Evolutionary conservation across 2,113 vertebrate genomes (phyloP), one percentile per base, ranked within the genome.

Genomic region (Neogobius melanostomus): DNA sequence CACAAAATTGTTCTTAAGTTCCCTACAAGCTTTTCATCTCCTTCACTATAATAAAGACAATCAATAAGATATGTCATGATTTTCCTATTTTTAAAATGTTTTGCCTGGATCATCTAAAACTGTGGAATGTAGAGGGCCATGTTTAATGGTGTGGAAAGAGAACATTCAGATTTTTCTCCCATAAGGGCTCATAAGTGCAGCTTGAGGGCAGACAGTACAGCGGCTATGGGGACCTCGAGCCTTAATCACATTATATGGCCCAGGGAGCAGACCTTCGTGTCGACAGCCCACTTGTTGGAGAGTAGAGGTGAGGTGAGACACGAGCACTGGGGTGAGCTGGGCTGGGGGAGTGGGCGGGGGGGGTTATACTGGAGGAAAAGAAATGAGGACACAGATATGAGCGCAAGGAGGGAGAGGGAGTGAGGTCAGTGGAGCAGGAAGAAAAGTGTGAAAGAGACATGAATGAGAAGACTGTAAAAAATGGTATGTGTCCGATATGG

Each of bases 221-320:
- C n/a, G 71, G 85, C 81, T 66, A 75, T 72, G 63, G 81, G 66
- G 48, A 52, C 77, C 16, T 28, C 21, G 9, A 74, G 78, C 70
- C 82, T 85, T 85, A 82, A 90, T 83, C 77, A 82, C 81, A 83
- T 83, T 66, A 87, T 70, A 82, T 82, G 86, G 89, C 74, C 82
- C 78, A 84, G 72, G 82, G 85, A 85, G 77, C 79, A 82, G 73
- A 66, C 70, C 82, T 76, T 36, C 71, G 10, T 89, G 84, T 86
- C 80, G 76, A 74, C 72, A 72, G 70, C 68, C 74, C 21, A 53
- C 72, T 69, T 61, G 82, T 83, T 36, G 78, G 28, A 75, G 71
- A 84, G 76, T 60, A 76, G 84, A 36, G 50, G 50, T 51, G 53
- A 54, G 53, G 53, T 54, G 52, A 54, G 52, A 54, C 52, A 54